phyloP scores from a whole-genome alignment of 2,888 invertebrate species.

The Epicampocera succincta region DNA sequence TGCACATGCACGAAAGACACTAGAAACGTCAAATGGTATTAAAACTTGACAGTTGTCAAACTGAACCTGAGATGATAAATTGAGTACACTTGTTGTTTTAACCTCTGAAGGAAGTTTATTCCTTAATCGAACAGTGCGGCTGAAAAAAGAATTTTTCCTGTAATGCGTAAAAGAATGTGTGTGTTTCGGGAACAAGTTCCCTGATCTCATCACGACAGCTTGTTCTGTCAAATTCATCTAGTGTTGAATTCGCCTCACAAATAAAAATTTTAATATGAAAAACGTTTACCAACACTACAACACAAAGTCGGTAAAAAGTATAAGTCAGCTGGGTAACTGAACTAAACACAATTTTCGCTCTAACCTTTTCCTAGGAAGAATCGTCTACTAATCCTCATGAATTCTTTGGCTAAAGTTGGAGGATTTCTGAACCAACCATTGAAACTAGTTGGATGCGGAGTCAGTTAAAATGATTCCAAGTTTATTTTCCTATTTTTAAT shows the following conservation, averaged over 20 bases:
- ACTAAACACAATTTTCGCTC: background rate
- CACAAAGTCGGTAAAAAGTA: background rate
- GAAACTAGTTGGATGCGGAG: constrained; percentile 77
- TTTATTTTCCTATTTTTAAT: background rate
- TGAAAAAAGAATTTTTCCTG: too few species aligned
- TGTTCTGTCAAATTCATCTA: too few species aligned
- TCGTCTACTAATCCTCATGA: constrained; percentile 71
- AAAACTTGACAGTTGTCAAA: constrained; percentile 47
- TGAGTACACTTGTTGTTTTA: too few species aligned
- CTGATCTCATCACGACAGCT: too few species aligned
- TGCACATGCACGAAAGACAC: constrained; percentile 66
- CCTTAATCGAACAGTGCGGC: too few species aligned
- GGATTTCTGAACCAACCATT: constrained; percentile 75
- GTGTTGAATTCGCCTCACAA: too few species aligned
- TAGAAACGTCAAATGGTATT: constrained; percentile 70
- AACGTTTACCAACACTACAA: constrained; percentile 19
- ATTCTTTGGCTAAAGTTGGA: constrained; percentile 74
- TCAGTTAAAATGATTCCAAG: background rate
- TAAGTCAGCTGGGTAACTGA: constrained; percentile 5
- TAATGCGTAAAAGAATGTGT: too few species aligned
- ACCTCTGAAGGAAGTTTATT: too few species aligned
- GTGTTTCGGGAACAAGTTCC: too few species aligned
- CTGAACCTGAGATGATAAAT: background rate
- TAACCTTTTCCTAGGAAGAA: too few species aligned
- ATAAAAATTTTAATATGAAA: background rate